Evolutionary conservation across 2,113 vertebrate genomes (phyloP), one percentile per base, ranked within the genome.

Genomic region (Scopus umbretta): DNA sequence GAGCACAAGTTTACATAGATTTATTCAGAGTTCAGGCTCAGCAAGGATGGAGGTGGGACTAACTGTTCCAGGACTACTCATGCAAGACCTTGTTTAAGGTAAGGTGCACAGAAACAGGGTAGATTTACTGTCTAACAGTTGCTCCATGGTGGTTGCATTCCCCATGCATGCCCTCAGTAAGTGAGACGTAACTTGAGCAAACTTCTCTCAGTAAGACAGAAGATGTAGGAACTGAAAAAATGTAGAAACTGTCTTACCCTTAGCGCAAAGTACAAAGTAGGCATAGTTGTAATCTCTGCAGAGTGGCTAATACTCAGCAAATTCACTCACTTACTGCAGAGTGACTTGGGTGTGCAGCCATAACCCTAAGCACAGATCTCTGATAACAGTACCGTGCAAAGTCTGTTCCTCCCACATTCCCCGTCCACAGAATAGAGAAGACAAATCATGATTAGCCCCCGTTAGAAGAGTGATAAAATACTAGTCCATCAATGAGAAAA

Each of bases 121-220:
- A 49, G 62, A 76, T 58, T 40, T 55, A 29, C 16, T 65, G 18
- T 59, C 40, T 50, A 68, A 36, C 29, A 26, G 26, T 80, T 45
- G 22, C 49, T 67, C 23, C 0, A 1, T 42, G 11, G 34, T 29
- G 26, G 19, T 59, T 81, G 42, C n/a, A 32, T 76, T 56, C 27
- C 36, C 27, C 21, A 9, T 23, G 16, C 27, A 50, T 43, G 14
- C n/a, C 38, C 34, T 73, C 10, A 10, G 36, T 47, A 70, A 84
- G 66, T 4, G 20, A 26, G 22, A 75, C 0, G 0, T 45, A 87
- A 67, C 15, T 7, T 53, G 45, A 88, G 50, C 0, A 3, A 79
- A 25, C 13, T 74, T 61, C 26, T 79, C 42, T 22, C 40, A 36
- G 45, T 38, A 67, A 27, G n/a, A n/a, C n/a, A n/a, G n/a, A 86